These are phyloP conservation scores for Ophioninae sp. DNA, from an alignment of 2,888 invertebrate species.

Conservation along the genomic window DNA sequence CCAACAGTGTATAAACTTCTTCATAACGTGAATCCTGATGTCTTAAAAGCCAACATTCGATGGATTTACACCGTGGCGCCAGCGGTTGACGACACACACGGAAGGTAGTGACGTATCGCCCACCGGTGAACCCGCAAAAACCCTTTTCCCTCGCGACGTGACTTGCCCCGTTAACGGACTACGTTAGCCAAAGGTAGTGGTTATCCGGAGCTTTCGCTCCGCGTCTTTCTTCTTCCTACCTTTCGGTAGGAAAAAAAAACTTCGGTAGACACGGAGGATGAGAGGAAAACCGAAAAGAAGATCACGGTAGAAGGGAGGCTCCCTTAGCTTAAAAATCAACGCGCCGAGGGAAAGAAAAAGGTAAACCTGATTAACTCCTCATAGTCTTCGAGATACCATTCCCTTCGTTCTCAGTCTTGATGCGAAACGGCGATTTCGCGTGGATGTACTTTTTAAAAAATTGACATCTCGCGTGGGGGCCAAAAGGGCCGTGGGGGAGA, in stretches of 20 bases:
- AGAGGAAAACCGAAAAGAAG: conserved; percentile 30
- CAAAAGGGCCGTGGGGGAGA: conserved; percentile 43
- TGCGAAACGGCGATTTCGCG: background rate
- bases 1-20: too few relatives aligned
- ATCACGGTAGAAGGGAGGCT: conserved; percentile 22
- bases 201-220: background rate
- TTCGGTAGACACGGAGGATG: conserved; percentile 52
- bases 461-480: background rate
- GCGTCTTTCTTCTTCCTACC: too few relatives aligned
- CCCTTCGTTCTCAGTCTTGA: background rate
- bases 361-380: background rate
- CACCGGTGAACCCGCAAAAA: conserved; percentile 74
- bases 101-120: conserved; percentile 76
- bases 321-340: conserved; percentile 30
- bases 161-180: conserved; percentile 76
- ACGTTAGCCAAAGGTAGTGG: conserved; percentile 29
- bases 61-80: too few relatives aligned
- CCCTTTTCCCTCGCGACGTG: conserved; percentile 76
- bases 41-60: too few relatives aligned
- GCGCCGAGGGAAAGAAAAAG: background rate
- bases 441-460: background rate
- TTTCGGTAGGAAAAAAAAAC: conserved; percentile 7
- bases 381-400: background rate
- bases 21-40: too few relatives aligned
- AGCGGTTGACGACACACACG: conserved; percentile 69